Percentiles rank a stretch among this genome's conserved stretches.
These are phyloP conservation scores for Fukomys damarensis DNA, from an alignment of 2,113 vertebrate genomes.

Conservation along the genomic window DNA sequence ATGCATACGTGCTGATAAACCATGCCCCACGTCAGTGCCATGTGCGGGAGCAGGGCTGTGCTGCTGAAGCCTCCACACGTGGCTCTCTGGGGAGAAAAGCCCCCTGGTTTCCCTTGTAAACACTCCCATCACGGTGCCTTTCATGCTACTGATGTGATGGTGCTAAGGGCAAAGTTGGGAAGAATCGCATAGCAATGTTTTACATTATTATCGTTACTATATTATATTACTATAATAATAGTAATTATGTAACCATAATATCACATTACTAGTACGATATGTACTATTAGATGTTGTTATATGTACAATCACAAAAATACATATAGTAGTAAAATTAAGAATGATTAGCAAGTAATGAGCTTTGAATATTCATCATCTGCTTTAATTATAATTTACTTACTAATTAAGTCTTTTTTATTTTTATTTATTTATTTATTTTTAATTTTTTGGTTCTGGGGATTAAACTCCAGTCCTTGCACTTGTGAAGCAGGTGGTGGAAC, in stretches of 20 bases:
- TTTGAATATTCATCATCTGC: neutral
- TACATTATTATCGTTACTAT: too few relatives aligned
- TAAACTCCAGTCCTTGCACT: too few relatives aligned
- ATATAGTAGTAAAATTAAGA: neutral
- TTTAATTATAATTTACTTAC: neutral
- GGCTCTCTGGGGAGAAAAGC: neutral
- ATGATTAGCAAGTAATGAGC: neutral
- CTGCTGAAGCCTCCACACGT: neutral
- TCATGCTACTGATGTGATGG: neutral
- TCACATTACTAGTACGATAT: too few relatives aligned
- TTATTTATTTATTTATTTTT: too few relatives aligned
- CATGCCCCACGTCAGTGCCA: accelerated
- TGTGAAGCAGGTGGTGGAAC: too few relatives aligned
- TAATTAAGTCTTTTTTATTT: too few relatives aligned
- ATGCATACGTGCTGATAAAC: neutral
- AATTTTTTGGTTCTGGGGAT: too few relatives aligned
- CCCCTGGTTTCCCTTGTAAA: neutral
- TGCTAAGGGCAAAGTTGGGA: neutral
- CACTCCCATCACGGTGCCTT: neutral
- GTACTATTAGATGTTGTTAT: too few relatives aligned
- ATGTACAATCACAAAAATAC: neutral
- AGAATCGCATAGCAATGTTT: neutral
- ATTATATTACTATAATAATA: neutral
- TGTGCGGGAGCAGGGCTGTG: neutral
- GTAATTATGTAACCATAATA: too few relatives aligned